Conservation (phyloP, 2,113 vertebrate species). For the Chiloscyllium plagiosum region DNA sequence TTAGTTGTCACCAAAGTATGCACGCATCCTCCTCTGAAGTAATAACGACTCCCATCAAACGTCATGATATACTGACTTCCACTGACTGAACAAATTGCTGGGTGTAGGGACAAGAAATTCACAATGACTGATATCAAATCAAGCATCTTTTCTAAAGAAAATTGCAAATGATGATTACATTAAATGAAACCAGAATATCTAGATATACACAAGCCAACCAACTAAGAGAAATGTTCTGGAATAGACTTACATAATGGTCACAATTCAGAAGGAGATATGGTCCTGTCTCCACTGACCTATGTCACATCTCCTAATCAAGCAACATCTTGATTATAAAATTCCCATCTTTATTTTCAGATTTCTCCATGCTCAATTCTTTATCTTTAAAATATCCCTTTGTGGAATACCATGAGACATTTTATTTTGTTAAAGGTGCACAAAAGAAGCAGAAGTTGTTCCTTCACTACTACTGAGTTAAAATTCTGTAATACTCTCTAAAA, state of each 20-base stretch:
- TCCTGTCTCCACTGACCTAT: too few relatives aligned
- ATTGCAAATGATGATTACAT: not conserved
- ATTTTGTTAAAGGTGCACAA: too few relatives aligned
- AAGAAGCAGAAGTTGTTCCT: too few relatives aligned
- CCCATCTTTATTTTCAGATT: too few relatives aligned
- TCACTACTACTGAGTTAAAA: too few relatives aligned
- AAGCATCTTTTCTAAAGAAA: not conserved
- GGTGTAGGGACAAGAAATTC: not conserved
- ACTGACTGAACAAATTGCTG: slow-evolving; percentile 1
- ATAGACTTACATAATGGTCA: not conserved
- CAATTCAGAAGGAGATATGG: too few relatives aligned
- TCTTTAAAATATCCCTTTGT: too few relatives aligned
- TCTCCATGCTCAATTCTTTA: too few relatives aligned
- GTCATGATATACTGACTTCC: not conserved
- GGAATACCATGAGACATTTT: too few relatives aligned
- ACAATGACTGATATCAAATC: not conserved
- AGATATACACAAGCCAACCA: not conserved
- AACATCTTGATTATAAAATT: too few relatives aligned
- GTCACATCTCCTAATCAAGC: too few relatives aligned
- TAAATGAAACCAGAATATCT: not conserved
- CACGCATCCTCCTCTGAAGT: not conserved
- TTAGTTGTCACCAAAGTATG: not conserved
- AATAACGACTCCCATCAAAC: not conserved
- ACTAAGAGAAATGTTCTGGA: not conserved
- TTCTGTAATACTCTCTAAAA: too few relatives aligned